Percentiles rank a stretch among this genome's conserved stretches.
phyloP scores from a whole-genome alignment of 2,888 invertebrate genomes.

The Lepidonotus clava region DNA sequence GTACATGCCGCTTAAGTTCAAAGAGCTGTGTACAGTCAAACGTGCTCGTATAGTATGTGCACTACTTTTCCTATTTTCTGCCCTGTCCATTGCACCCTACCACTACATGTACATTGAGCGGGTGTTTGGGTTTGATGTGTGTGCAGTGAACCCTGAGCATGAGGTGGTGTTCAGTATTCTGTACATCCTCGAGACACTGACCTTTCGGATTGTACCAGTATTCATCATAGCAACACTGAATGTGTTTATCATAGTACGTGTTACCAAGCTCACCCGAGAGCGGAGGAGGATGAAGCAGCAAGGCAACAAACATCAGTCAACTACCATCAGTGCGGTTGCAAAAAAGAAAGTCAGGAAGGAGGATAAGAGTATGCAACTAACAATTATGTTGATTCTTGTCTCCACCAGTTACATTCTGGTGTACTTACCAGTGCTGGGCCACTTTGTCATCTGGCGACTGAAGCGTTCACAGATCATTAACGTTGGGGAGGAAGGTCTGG shows the following conservation, averaged over 20 bases:
- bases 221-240: conserved; percentile 66
- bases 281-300: conserved; percentile 37
- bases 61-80: conserved; percentile 56
- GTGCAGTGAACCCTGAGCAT: conserved; percentile 56
- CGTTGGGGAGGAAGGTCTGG: conserved; percentile 18
- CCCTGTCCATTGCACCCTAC: conserved; percentile 62
- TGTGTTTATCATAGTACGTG: conserved; percentile 65
- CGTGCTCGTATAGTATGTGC: conserved; percentile 60
- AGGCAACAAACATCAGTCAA: conserved; percentile 15
- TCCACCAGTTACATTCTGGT: conserved; percentile 66
- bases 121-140: conserved; percentile 56
- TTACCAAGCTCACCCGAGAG: conserved; percentile 53
- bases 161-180: conserved; percentile 58
- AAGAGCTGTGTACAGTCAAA: conserved; percentile 65
- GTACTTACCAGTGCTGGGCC: conserved; percentile 64
- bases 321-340: not conserved
- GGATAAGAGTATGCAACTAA: conserved; percentile 64
- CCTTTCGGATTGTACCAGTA: conserved; percentile 65
- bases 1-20: conserved; percentile 65
- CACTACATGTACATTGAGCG: conserved; percentile 63
- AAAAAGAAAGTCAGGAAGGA: conserved; percentile 51
- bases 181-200: conserved; percentile 62
- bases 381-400: conserved; percentile 67
- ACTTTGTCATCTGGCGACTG: conserved; percentile 62
- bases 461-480: conserved; percentile 34